A percentile compares a stretch with the other conserved stretches of the same genome.
Conservation (phyloP, 2,888 invertebrate species). For the Lordiphosa andalusiaca region DNA sequence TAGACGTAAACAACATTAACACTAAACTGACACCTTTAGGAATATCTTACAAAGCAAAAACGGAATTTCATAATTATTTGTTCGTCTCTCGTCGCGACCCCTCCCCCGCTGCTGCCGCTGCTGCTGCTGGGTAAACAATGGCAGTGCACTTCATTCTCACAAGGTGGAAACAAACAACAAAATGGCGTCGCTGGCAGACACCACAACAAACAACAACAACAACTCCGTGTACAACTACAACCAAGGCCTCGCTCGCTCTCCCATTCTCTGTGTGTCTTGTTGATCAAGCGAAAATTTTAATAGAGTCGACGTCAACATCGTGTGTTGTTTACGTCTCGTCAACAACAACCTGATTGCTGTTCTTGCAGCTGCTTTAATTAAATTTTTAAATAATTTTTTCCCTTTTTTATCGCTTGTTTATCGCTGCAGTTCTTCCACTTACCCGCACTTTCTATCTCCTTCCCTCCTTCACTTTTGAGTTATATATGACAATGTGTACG, state of each 20-base stretch:
- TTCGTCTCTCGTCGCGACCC: not conserved
- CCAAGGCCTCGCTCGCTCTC: conserved; percentile 14
- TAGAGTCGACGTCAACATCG: conserved; percentile 68
- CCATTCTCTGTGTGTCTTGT: conserved; percentile 43
- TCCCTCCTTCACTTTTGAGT: conserved; percentile 30
- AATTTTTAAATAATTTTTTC: conserved; percentile 70
- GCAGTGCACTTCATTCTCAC: conserved; percentile 12
- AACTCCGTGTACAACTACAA: conserved; percentile 2
- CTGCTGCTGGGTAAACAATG: conserved; percentile 44
- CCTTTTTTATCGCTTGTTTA: conserved; percentile 64
- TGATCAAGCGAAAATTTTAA: conserved; percentile 69
- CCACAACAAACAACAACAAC: conserved; percentile 27
- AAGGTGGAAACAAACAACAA: conserved; percentile 47
- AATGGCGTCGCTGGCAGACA: conserved; percentile 47
- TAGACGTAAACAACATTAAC: conserved; percentile 22
- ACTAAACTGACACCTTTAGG: conserved; percentile 22
- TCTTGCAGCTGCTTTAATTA: conserved; percentile 64
- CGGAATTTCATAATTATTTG: conserved; percentile 57
- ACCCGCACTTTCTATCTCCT: conserved; percentile 5
- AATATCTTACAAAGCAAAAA: conserved; percentile 25
- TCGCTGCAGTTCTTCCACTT: conserved; percentile 43
- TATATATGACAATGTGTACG: conserved; percentile 64
- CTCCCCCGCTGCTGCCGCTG: conserved; percentile 7
- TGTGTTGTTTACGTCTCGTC: conserved; percentile 66
- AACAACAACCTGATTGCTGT: conserved; percentile 51